These are phyloP conservation scores for Apis dorsata DNA, from an alignment of 1,140 invertebrate genomes.

Conservation along the genomic window DNA sequence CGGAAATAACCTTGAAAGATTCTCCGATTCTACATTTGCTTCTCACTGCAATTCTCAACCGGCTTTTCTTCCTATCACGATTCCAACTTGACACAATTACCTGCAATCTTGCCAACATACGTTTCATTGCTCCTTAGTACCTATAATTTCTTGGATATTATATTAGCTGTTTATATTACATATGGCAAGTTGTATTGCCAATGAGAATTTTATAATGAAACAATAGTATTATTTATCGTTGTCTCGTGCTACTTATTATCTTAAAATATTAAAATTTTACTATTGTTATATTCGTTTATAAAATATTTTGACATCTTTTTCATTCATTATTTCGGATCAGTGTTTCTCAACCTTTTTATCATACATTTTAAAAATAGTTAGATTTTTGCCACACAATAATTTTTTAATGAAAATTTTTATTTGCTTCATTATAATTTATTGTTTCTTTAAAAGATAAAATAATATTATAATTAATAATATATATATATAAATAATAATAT, in stretches of 20 bases:
- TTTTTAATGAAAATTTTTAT: no score
- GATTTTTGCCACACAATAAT: no score
- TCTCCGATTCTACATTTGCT: neutral
- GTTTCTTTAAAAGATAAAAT: no score
- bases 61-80: neutral
- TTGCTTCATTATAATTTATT: no score
- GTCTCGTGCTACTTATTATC: neutral
- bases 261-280: no score
- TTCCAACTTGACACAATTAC: slow-evolving; percentile 3
- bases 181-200: neutral
- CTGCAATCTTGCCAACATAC: neutral
- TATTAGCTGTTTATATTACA: neutral
- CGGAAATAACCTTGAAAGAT: slow-evolving; percentile 13
- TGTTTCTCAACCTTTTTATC: no score
- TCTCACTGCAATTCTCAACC: neutral
- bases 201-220: neutral
- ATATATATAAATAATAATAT: no score
- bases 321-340: no score
- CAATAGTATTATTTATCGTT: neutral
- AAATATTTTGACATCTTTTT: no score
- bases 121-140: neutral
- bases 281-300: no score
- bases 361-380: no score
- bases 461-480: no score
- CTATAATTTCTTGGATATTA: slow-evolving; percentile 6